Evolutionary conservation across 1,140 invertebrate genomes (phyloP), one percentile per base, ranked within the genome.

Genomic region (Tyrophagus putrescentiae): DNA sequence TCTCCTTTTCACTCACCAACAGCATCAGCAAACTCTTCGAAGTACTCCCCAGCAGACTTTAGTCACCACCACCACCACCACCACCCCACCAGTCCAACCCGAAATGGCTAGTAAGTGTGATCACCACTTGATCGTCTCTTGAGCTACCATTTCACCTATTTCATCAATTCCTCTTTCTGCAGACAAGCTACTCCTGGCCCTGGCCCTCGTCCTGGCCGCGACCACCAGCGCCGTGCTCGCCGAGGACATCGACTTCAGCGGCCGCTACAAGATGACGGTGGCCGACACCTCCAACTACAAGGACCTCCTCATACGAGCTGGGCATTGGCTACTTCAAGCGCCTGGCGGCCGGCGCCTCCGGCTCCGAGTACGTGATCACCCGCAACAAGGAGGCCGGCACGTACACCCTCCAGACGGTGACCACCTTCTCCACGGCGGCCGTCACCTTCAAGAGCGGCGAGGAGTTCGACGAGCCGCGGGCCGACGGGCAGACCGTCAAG

Each of bases 391-490:
- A 50, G 11, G 21, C 11, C 11, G 48, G 23, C 48, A 50, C 48
- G 11, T 89, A 82, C 73, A 79, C 78, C 1, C 65, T 92, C 32
- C 82, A 82, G 62, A 87, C 86, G 2, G 77, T 76, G 4, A 88
- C 87, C 11, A 84, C 85, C 1, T 88, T 92, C 71, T 91, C 89
- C 70, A 88, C 78, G 64, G 77, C 80, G 0, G 76, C 80, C 54
- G 78, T 84, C 42, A 81, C 77, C 62, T 92, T 92, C 72, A 85
- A 76, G 62, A 76, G 85, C 4, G 84, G 82, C 25, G 79, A 84
- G 63, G 84, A 87, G 70, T 87, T 91, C 70, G 83, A 88, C 6
- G 85, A 92, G 67, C 82, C 82, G 64, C 91, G 87, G 6, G 76
- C 82, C n/a, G 87, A 92, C 70, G 87, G 86, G 7, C 76, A 84